These are phyloP conservation scores for Callinectes sapidus DNA, from an alignment of 2,888 invertebrate genomes.

Conservation along the genomic window DNA sequence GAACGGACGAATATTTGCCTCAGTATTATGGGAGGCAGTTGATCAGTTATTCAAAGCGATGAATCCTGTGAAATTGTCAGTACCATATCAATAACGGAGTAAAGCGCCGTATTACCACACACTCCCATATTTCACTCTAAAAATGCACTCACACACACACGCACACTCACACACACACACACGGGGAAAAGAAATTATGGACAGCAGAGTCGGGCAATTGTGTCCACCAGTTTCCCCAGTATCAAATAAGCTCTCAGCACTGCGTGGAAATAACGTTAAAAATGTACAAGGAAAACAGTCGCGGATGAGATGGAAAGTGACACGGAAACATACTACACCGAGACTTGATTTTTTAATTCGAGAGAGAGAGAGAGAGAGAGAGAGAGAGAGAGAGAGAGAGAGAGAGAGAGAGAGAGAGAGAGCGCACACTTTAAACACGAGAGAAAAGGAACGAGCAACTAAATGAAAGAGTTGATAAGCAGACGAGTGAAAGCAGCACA, in stretches of 20 bases:
- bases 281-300: neutral
- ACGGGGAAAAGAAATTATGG: neutral
- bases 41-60: slow-evolving; percentile 20
- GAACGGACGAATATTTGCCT: neutral
- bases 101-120: neutral
- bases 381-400: slow-evolving; percentile 17
- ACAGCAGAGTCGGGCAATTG: neutral
- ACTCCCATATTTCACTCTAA: neutral
- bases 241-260: neutral
- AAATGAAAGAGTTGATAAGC: slow-evolving; percentile 14
- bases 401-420: slow-evolving; percentile 17
- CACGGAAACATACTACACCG: neutral
- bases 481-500: neutral
- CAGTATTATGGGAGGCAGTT: neutral
- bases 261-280: neutral
- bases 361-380: slow-evolving; percentile 6
- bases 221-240: neutral
- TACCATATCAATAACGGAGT: slow-evolving; percentile 28
- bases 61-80: slow-evolving; percentile 1
- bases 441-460: neutral
- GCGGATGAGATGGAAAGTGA: too few relatives aligned
- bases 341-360: too few relatives aligned
- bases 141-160: neutral
- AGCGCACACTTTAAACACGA: neutral
- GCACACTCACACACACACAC: too few relatives aligned